These are phyloP conservation scores for Mechanitis mazaeus DNA, from an alignment of 2,888 invertebrate genomes.

Conservation along the genomic window DNA sequence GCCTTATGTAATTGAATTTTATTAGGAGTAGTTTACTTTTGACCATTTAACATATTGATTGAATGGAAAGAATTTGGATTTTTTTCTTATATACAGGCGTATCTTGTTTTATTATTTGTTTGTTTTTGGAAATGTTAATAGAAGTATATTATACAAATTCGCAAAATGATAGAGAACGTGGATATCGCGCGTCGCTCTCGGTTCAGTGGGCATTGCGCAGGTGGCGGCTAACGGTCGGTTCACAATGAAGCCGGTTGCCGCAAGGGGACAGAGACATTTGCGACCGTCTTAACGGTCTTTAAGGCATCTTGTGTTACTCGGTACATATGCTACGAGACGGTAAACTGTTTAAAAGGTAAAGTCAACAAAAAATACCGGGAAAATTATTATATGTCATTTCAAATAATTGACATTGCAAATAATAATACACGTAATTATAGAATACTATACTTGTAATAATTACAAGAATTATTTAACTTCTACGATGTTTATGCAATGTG, in stretches of 20 bases:
- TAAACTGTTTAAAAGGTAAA: constrained; percentile 10
- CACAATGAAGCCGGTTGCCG: constrained; percentile 29
- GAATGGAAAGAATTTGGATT: neutral
- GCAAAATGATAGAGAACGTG: constrained; percentile 36
- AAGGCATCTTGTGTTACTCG: constrained; percentile 28
- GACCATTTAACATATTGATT: too few species aligned
- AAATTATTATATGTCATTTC: neutral
- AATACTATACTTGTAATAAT: neutral
- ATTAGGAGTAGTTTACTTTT: neutral
- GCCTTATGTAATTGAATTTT: neutral
- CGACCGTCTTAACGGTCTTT: constrained; percentile 29
- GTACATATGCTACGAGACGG: constrained; percentile 20
- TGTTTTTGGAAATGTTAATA: too few species aligned
- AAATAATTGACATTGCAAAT: too few species aligned
- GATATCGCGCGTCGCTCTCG: constrained; percentile 56
- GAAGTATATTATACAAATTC: constrained; percentile 11
- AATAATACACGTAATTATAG: too few species aligned
- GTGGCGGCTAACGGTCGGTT: constrained; percentile 70
- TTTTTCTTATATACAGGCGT: neutral
- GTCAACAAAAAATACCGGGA: neutral
- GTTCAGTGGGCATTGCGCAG: constrained; percentile 70
- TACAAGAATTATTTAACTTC: too few species aligned
- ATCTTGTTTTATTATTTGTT: neutral
- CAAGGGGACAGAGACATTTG: constrained; percentile 31
- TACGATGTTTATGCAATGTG: too few species aligned